Evolutionary conservation across 2,888 invertebrate genomes (phyloP).

Genomic region (Neria commutata): DNA sequence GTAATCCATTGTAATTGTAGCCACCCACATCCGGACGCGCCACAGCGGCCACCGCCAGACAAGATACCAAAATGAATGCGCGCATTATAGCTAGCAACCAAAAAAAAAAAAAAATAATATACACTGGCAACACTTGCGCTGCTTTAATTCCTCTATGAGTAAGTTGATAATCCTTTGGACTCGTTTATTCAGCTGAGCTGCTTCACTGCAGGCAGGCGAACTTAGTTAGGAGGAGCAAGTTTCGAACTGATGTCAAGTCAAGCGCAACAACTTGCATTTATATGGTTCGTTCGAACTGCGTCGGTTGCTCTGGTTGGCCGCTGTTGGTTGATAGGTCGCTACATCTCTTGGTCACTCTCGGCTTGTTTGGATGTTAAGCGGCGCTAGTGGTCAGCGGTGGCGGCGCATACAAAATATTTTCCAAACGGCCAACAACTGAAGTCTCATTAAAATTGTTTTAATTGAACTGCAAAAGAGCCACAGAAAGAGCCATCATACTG

Average conservation of each 20-base stretch:
- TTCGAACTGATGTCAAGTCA: constrained; percentile 45
- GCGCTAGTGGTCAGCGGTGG: not conserved
- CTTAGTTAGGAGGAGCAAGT: constrained; percentile 45
- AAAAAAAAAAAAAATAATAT: too few relatives aligned
- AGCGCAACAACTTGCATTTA: constrained; percentile 40
- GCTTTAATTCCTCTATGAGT: not conserved
- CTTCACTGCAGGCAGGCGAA: constrained; percentile 59
- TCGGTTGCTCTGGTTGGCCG: constrained; percentile 7
- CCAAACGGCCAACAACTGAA: constrained; percentile 4
- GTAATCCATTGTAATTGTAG: constrained; percentile 55
- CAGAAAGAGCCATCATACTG: not conserved
- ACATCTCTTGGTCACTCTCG: not conserved
- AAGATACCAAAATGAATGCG: constrained; percentile 53
- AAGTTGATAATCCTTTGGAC: constrained; percentile 53
- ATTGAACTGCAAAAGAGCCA: constrained; percentile 42
- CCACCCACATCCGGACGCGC: constrained; percentile 58
- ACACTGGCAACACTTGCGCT: too few relatives aligned
- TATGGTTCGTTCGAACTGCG: constrained; percentile 43
- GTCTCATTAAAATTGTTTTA: constrained; percentile 45
- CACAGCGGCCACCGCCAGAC: constrained; percentile 48
- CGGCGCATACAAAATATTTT: not conserved
- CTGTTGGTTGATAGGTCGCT: not conserved
- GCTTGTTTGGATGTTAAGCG: not conserved
- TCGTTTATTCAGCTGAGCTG: constrained; percentile 47
- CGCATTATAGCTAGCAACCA: constrained; percentile 48